Base-by-base conservation (phyloP, 2,888 invertebrate genomes). In the Thera britannica region DNA sequence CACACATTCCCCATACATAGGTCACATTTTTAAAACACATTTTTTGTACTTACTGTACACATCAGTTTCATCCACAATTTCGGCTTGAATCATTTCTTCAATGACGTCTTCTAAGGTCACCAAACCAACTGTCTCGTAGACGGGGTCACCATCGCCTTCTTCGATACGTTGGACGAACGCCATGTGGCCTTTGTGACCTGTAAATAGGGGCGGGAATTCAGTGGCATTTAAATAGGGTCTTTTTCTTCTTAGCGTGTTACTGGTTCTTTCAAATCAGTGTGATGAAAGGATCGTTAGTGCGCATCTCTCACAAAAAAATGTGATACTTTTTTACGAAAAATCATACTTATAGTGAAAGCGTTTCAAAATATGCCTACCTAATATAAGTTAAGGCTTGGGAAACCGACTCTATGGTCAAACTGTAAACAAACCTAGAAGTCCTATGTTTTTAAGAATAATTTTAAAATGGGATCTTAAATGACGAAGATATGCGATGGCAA, bases 11-110 rank as follows among this genome's bases (percentile, higher is more conserved):
- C 5, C 44, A 44, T 44, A 44, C 44, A 8, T 7, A 8, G 44
- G 44, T 44, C 44, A 44, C 44, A 38, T 38, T 38, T 38, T 38
- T 38, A 38, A 38, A 38, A 38, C 3, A 38, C 38, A 23, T 38
- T 38, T 38, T 5, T 38, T 38, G 38, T 65, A 95, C 96, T 97
- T 93, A 97, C 98, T 97, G 85, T 98, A 96, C 8, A 98, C 98
- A 88, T 99, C 99, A 0, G 99, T 99, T 91, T 99, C 99, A 88
- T 99, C 99, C 77, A 99, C 97, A 78, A 99, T 99, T 94, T 99
- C 99, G 0, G 99, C 98, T 86, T 99, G 99, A 66, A 99, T 98
- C 83, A 99, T 96, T 92, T 99, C 99, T 85, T 99, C 99, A 75
- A 99, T 99, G 75, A 99, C 99, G 92, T 99, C 99, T 85, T 99